These are phyloP conservation scores for Scotopteryx bipunctaria DNA, from an alignment of 2,888 invertebrate genomes.

Conservation along the genomic window DNA sequence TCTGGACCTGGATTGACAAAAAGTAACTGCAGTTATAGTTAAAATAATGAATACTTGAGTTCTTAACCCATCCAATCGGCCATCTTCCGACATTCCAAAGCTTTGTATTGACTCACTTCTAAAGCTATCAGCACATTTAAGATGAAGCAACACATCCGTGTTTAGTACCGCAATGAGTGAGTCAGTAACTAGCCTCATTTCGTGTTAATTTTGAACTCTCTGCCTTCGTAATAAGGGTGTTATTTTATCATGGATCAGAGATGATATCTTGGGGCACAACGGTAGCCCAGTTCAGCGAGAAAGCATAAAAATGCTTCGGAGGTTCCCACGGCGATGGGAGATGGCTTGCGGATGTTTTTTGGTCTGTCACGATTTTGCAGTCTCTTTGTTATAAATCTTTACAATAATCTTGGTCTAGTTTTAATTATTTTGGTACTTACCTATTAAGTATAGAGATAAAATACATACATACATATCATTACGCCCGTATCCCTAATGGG, in stretches of 20 bases:
- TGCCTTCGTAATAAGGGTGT: slow-evolving; percentile 19
- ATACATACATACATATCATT: too few species aligned
- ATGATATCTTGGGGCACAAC: slow-evolving; percentile 69
- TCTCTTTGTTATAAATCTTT: slow-evolving; percentile 16
- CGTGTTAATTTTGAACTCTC: slow-evolving; percentile 19
- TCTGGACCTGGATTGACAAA: too few species aligned
- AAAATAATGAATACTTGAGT: too few species aligned
- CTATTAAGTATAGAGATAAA: too few species aligned
- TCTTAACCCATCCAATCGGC: background rate
- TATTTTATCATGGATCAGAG: slow-evolving; percentile 69
- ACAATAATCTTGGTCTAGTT: background rate
- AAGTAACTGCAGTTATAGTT: too few species aligned
- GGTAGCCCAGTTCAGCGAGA: slow-evolving; percentile 72
- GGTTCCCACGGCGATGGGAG: slow-evolving; percentile 69
- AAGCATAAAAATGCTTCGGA: slow-evolving; percentile 74
- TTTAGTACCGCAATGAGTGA: slow-evolving; percentile 46
- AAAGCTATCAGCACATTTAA: slow-evolving; percentile 23
- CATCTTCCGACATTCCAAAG: slow-evolving; percentile 12
- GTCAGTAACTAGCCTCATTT: slow-evolving; percentile 42
- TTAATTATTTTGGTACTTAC: too few species aligned
- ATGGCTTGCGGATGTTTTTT: slow-evolving; percentile 38
- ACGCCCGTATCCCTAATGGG: too few species aligned
- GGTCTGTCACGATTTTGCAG: slow-evolving; percentile 36
- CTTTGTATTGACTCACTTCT: slow-evolving; percentile 40
- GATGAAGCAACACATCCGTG: slow-evolving; percentile 32